Percentiles rank a stretch among this genome's conserved stretches.
Conservation (phyloP, 2,113 vertebrate genomes). For the Clarias batrachus region DNA sequence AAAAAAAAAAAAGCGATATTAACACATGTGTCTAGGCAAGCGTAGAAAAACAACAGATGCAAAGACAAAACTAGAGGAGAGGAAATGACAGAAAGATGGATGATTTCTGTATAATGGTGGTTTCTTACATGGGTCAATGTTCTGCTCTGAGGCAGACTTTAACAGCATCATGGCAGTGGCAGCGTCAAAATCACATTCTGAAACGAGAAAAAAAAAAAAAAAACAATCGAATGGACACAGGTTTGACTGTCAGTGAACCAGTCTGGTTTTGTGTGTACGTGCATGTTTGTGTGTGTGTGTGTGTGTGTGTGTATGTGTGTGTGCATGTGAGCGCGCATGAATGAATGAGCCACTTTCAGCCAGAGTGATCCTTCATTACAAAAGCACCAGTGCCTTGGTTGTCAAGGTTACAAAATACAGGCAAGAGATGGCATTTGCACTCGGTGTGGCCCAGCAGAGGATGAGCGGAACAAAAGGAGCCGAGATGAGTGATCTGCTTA, state of each 20-base stretch:
- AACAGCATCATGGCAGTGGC: constrained; percentile 99
- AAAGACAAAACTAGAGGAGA: constrained; percentile 6
- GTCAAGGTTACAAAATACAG: constrained; percentile 77
- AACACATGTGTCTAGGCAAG: not conserved
- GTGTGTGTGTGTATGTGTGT: constrained; percentile 15
- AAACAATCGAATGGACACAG: constrained; percentile 76
- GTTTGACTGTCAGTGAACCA: constrained; percentile 44
- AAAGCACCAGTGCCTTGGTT: constrained; percentile 71
- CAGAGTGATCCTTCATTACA: constrained; percentile 54
- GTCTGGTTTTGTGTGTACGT: constrained; percentile 40
- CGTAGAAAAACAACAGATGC: constrained; percentile 25
- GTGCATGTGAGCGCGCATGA: constrained; percentile 6
- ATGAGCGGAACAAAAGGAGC: constrained; percentile 47
- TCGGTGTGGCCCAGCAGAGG: constrained; percentile 31
- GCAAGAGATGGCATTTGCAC: constrained; percentile 55
- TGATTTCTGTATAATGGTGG: constrained; percentile 52
- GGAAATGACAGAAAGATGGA: constrained; percentile 30
- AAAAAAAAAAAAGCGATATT: not conserved
- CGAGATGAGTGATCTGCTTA: constrained; percentile 46
- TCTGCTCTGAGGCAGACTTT: constrained; percentile 97
- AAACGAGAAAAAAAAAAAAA: constrained; percentile 81
- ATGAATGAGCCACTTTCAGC: constrained; percentile 56
- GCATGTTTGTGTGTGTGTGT: constrained; percentile 26
- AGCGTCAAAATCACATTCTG: constrained; percentile 89
- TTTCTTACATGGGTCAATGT: constrained; percentile 93